Conservation (phyloP, 2,888 invertebrate genomes). For the Carcina quercana region DNA sequence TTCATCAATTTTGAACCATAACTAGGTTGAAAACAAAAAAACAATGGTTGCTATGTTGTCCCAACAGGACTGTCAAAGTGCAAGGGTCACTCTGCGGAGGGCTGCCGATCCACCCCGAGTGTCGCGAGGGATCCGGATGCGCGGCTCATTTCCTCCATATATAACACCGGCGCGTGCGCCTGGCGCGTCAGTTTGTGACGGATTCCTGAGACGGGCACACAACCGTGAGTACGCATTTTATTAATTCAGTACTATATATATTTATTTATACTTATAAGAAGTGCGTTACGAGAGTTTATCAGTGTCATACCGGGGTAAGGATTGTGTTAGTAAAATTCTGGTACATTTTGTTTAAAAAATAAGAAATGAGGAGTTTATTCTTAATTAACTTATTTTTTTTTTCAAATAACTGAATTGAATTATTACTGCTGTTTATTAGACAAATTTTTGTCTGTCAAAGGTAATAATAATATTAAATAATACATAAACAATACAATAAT, state of each 20-base stretch:
- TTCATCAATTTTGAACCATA: no score
- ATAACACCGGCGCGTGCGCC: constrained; percentile 44
- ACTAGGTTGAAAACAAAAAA: no score
- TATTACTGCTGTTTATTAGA: no score
- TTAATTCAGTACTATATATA: no score
- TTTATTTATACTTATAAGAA: not conserved
- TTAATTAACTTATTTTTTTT: not conserved
- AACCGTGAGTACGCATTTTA: constrained; percentile 37
- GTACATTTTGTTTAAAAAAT: not conserved
- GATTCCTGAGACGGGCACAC: constrained; percentile 38
- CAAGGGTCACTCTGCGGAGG: no score
- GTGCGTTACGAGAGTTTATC: not conserved
- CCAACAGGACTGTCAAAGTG: no score
- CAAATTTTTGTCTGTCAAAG: no score
- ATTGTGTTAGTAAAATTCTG: no score
- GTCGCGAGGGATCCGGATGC: constrained; percentile 21
- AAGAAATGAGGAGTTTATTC: not conserved
- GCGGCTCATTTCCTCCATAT: constrained; percentile 51
- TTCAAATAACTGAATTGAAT: not conserved
- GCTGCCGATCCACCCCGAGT: not conserved
- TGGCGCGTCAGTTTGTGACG: constrained; percentile 62
- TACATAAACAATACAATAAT: no score
- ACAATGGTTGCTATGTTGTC: no score
- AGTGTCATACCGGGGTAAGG: no score
- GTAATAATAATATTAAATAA: no score